Evolutionary conservation across 2,797 vertebrate genomes (phyloP).

Genomic region (Xenopus petersii): DNA sequence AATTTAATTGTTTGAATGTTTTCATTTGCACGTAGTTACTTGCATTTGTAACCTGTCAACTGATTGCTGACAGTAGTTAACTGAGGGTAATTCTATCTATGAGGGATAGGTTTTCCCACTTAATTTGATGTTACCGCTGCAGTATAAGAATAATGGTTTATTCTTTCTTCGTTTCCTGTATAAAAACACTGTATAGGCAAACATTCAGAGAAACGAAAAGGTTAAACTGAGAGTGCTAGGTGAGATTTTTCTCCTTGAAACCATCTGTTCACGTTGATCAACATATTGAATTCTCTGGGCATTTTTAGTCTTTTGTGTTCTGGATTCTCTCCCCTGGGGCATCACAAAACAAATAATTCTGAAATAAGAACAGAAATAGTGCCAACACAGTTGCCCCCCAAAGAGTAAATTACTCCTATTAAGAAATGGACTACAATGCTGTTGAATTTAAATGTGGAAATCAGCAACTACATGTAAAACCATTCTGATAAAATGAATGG

Average conservation of each 20-base stretch:
- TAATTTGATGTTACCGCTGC: too few relatives aligned
- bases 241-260: slow-evolving; percentile 10
- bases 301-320: slow-evolving; percentile 18
- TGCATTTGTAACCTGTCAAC: too few relatives aligned
- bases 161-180: neutral
- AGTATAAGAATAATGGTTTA: too few relatives aligned
- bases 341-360: slow-evolving; percentile 13
- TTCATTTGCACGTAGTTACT: too few relatives aligned
- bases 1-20: too few relatives aligned
- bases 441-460: neutral
- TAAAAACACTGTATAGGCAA: neutral
- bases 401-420: neutral
- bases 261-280: slow-evolving; percentile 22
- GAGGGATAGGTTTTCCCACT: too few relatives aligned
- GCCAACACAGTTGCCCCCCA: neutral
- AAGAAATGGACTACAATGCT: slow-evolving; percentile 6
- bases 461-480: neutral
- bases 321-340: slow-evolving; percentile 21
- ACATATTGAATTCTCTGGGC: slow-evolving; percentile 15
- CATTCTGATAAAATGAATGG: too few relatives aligned
- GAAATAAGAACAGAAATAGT: slow-evolving; percentile 17
- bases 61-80: too few relatives aligned
- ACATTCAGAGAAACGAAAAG: slow-evolving; percentile 5
- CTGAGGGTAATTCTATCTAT: too few relatives aligned
- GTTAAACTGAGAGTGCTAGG: slow-evolving; percentile 18